Base-by-base conservation (phyloP, 1,140 invertebrate species). In the Sitobion miscanthi region DNA sequence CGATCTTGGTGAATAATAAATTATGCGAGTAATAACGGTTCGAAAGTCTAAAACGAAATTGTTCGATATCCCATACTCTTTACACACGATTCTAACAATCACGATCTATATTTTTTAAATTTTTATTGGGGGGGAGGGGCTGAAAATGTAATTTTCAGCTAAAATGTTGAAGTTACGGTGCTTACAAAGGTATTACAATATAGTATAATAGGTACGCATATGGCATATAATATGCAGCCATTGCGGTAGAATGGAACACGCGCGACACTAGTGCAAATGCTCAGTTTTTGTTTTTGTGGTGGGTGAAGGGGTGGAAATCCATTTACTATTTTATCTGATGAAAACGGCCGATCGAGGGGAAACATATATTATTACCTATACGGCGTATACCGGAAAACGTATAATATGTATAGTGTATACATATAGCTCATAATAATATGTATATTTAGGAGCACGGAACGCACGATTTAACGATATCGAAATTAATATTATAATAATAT, bases 401-500 rank as follows among this genome's bases (percentile, higher is more conserved):
- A n/a, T n/a, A n/a, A 77, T 77, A 4, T 77, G 62, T 35, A 6
- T 54, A 54, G 1, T 77, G 62, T 35, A 6, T 54, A 54, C 14
- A 47, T 11, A 8, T 47, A 52, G 49, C 1, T 52, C 49, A 52
- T 54, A 54, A 49, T 49, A 21, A 6, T 54, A n/a, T 14, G 14
- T 69, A 14, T n/a, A 17, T 77, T n/a, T n/a, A 35, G 4, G 62
- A 35, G 30, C 11, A n/a, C 0, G n/a, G 30, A 20, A 77, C 62
- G 62, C 62, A 77, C n/a, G n/a, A 77, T 77, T 77, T 77, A 77
- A 77, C 62, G 62, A n/a, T 77, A 77, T 35, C 62, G 62, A n/a
- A 77, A 77, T 77, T 77, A 77, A 77, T 77, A n/a, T 77, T n/a
- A 77, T 77, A 77, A 77, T 77, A 77, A n/a, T 54, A 54, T 77